Evolutionary conservation across 2,888 invertebrate species (phyloP).

Genomic region (Uloborus plumipes): DNA sequence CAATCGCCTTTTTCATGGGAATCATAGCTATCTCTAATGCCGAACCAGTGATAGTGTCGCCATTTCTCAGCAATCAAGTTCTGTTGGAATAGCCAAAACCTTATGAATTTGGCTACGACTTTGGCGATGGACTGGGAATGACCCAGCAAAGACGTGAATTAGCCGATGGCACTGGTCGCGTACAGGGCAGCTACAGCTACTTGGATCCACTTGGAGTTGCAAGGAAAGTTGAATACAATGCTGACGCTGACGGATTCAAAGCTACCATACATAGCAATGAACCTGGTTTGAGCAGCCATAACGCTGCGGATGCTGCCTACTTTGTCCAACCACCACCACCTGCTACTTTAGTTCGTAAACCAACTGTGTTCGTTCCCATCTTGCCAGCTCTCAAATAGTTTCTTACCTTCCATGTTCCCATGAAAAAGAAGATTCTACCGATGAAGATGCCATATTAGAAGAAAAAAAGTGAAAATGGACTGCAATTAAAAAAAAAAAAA

Average conservation of each 20-base stretch:
- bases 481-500: no score
- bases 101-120: conserved; percentile 45
- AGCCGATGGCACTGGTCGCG: conserved; percentile 21
- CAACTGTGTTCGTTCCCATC: no score
- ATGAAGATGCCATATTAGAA: no score
- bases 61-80: no score
- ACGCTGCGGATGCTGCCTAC: conserved; percentile 11
- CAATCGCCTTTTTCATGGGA: no score
- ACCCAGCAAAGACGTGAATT: conserved; percentile 20
- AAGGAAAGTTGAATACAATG: conserved; percentile 44
- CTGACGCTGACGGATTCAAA: conserved; percentile 30
- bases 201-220: conserved; percentile 22
- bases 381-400: no score
- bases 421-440: no score
- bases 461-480: no score
- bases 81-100: conserved; percentile 4
- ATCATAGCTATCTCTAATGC: no score
- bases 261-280: conserved; percentile 42
- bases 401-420: no score
- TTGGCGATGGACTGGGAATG: conserved; percentile 40
- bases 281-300: conserved; percentile 26
- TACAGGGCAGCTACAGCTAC: conserved; percentile 37
- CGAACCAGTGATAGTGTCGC: no score
- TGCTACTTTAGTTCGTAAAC: conserved; percentile 2
- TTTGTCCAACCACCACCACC: conserved; percentile 25